Evolutionary conservation across 2,797 vertebrate genomes (phyloP).

Genomic region (Lycodopsis pacificus): DNA sequence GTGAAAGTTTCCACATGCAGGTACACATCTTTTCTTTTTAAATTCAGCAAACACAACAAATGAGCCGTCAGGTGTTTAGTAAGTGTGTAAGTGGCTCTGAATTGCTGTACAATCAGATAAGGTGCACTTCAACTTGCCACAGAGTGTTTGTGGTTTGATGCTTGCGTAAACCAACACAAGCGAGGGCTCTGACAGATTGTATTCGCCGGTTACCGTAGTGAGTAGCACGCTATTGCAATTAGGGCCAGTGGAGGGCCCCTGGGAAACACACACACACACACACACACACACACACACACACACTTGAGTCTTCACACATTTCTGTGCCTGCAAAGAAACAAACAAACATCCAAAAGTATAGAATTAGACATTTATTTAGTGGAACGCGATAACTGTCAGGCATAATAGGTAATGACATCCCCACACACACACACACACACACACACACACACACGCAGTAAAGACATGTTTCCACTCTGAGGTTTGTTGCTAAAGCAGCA

Average conservation of each 20-base stretch:
- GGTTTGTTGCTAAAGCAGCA: constrained; percentile 18
- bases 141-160: constrained; percentile 39
- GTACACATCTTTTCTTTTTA: constrained; percentile 15
- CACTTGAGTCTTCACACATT: constrained; percentile 4
- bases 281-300: background rate
- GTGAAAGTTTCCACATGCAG: constrained; percentile 36
- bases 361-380: background rate
- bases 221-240: constrained; percentile 46
- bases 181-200: constrained; percentile 48
- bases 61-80: constrained; percentile 41
- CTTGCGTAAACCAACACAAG: constrained; percentile 41
- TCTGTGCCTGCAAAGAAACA: constrained; percentile 7
- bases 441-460: background rate
- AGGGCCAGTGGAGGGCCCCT: constrained; percentile 38
- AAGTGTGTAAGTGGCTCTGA: constrained; percentile 37
- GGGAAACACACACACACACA: constrained; percentile 19
- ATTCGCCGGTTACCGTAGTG: constrained; percentile 40
- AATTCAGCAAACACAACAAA: constrained; percentile 44
- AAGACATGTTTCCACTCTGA: constrained; percentile 6
- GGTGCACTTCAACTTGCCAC: constrained; percentile 29
- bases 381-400: constrained; percentile 1
- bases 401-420: constrained; percentile 1
- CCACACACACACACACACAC: background rate
- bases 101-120: constrained; percentile 48
- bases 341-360: constrained; percentile 12